Conservation (phyloP, 1,140 invertebrate species). For the Atta colombica region DNA sequence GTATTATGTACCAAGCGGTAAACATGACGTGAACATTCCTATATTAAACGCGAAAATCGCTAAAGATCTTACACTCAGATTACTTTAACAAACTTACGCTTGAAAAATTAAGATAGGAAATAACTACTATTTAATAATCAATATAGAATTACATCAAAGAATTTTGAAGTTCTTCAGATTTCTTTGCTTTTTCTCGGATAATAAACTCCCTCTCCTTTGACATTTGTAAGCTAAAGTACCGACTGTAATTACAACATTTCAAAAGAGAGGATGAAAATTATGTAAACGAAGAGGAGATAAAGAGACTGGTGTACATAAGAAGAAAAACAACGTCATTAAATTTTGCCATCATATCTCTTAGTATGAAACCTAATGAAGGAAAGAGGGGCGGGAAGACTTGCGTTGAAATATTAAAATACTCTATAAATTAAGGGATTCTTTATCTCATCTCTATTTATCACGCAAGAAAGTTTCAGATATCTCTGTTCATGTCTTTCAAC, state of each 20-base stretch:
- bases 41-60: constrained; percentile 32
- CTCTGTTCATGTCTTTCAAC: neutral
- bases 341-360: constrained; percentile 16
- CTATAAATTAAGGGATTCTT: constrained; percentile 35
- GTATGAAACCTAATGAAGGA: neutral
- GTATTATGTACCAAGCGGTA: constrained; percentile 43
- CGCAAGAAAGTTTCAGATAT: constrained; percentile 30
- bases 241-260: constrained; percentile 32
- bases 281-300: constrained; percentile 15
- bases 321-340: constrained; percentile 31
- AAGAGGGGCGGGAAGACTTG: neutral
- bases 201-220: constrained; percentile 41
- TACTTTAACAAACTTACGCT: neutral
- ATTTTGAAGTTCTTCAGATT: constrained; percentile 12
- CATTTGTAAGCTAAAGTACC: constrained; percentile 42
- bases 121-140: constrained; percentile 40
- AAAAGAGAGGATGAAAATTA: constrained; percentile 29
- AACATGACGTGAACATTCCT: constrained; percentile 50
- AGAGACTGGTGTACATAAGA: neutral
- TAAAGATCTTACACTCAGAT: neutral
- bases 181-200: constrained; percentile 35
- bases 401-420: constrained; percentile 21
- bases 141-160: neutral
- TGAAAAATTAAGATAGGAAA: constrained; percentile 20
- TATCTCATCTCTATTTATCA: constrained; percentile 29